These are phyloP conservation scores for Watsonalla cultraria DNA, from an alignment of 2,888 invertebrate species.

Conservation along the genomic window DNA sequence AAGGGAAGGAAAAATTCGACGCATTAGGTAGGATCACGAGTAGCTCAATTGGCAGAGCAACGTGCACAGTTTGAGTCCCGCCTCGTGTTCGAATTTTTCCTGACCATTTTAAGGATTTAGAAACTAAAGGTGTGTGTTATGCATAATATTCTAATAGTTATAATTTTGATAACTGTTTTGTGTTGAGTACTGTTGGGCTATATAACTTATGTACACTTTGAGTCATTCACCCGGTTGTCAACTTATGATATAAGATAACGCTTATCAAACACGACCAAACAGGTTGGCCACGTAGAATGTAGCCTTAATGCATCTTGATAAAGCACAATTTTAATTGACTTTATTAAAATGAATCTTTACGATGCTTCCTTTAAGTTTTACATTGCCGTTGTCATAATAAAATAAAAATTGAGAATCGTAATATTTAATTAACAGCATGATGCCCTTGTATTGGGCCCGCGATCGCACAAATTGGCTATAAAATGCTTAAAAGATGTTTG, in stretches of 20 bases:
- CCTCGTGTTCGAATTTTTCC: too few species aligned
- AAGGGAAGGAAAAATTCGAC: too few species aligned
- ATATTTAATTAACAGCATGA: neutral
- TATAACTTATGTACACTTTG: conserved; percentile 46
- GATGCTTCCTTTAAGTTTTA: neutral
- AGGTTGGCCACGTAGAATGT: neutral
- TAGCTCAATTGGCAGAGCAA: too few species aligned
- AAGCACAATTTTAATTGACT: conserved; percentile 3
- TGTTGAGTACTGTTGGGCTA: conserved; percentile 19
- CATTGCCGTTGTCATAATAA: neutral
- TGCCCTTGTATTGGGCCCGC: neutral
- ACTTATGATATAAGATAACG: conserved; percentile 46
- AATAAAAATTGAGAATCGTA: neutral
- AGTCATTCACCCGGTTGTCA: conserved; percentile 60
- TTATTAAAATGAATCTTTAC: neutral
- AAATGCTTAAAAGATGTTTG: neutral
- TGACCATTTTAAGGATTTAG: too few species aligned
- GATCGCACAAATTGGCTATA: neutral
- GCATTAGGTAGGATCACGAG: too few species aligned
- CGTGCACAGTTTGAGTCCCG: too few species aligned
- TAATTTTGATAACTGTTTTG: too few species aligned
- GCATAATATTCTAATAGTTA: too few species aligned
- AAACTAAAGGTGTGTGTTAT: too few species aligned
- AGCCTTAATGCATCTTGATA: conserved; percentile 8
- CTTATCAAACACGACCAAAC: conserved; percentile 28